Conservation (phyloP, 2,797 vertebrate species). For the Pangasius djambal region DNA sequence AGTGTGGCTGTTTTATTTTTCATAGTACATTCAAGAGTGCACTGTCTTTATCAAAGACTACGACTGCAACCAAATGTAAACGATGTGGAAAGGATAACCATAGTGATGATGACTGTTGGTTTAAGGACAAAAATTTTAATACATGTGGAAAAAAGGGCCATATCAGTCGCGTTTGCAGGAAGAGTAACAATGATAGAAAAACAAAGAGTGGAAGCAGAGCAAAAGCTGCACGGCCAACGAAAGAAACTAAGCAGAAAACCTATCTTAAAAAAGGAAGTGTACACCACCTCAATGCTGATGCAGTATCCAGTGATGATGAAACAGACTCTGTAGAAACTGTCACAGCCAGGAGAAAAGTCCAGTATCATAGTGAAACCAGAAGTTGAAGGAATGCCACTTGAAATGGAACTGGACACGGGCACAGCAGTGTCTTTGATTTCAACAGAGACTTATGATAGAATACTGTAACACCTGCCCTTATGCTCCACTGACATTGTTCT, state of each 20-base stretch:
- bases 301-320: background rate
- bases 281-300: background rate
- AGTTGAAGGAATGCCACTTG: background rate
- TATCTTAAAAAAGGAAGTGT: background rate
- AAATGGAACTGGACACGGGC: slow-evolving; percentile 28
- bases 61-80: background rate
- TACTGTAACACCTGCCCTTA: slow-evolving; percentile 5
- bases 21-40: too few relatives aligned
- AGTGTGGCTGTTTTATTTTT: too few relatives aligned
- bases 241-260: background rate
- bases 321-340: background rate
- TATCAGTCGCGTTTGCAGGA: background rate
- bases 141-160: background rate
- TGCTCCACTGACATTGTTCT: background rate
- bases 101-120: background rate
- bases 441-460: background rate
- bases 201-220: background rate
- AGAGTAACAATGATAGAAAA: background rate
- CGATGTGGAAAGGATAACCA: background rate
- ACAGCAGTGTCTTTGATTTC: slow-evolving; percentile 23
- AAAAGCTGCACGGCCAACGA: background rate
- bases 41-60: too few relatives aligned
- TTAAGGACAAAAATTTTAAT: background rate
- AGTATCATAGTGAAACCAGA: slow-evolving; percentile 13
- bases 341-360: slow-evolving; percentile 2